Evolutionary conservation across 2,888 invertebrate genomes (phyloP).

Genomic region (Syrista parreyssii): DNA sequence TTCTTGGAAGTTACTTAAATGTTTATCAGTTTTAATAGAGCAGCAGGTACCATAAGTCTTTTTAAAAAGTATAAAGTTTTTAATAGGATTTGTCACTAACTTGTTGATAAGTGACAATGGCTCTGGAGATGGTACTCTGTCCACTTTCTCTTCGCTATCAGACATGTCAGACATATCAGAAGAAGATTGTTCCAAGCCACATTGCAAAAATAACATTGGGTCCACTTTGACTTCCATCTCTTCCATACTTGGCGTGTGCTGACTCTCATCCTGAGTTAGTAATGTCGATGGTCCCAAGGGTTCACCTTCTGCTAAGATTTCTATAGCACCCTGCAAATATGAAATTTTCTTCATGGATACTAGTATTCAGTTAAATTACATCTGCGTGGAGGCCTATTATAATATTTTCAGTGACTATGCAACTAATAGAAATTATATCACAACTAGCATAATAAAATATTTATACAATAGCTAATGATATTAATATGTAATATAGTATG

Average conservation of each 20-base stretch:
- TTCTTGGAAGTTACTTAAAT: neutral
- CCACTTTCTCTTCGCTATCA: slow-evolving; percentile 59
- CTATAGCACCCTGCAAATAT: slow-evolving; percentile 48
- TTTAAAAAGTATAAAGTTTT: neutral
- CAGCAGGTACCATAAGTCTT: neutral
- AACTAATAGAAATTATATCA: no score
- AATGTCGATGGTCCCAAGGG: slow-evolving; percentile 36
- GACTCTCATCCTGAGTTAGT: slow-evolving; percentile 38
- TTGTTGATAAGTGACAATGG: slow-evolving; percentile 41
- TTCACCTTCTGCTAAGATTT: slow-evolving; percentile 50
- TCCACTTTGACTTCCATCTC: slow-evolving; percentile 78
- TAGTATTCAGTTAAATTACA: neutral
- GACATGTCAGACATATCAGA: slow-evolving; percentile 56
- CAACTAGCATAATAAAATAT: no score
- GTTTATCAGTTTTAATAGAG: neutral
- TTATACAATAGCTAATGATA: no score
- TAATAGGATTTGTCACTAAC: slow-evolving; percentile 30
- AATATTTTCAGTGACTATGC: no score
- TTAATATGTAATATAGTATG: no score
- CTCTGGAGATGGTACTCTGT: slow-evolving; percentile 35
- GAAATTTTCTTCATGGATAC: neutral
- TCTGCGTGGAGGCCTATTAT: neutral
- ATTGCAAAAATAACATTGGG: slow-evolving; percentile 77
- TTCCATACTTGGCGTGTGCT: slow-evolving; percentile 52
- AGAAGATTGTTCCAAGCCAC: slow-evolving; percentile 66